Base-by-base conservation (phyloP, 2,797 vertebrate species). In the Centroberyx gerrardi region DNA sequence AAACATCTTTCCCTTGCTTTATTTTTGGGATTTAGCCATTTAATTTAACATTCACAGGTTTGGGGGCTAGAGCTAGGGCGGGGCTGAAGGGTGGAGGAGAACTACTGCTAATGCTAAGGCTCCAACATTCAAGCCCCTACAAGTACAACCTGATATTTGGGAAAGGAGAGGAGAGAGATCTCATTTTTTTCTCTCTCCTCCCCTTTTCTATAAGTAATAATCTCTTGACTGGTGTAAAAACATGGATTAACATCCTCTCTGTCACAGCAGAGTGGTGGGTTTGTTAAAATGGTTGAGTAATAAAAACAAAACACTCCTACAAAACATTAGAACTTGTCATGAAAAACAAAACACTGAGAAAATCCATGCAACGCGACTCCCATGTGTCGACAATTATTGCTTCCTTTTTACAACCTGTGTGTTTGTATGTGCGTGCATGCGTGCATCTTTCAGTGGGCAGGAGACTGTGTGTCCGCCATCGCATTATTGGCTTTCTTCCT, bases 361-460 rank as follows among this genome's bases (percentile, higher is more conserved):
- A 91, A 90, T 89, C 74, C 90, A 92, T 94, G 91, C 90, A 86
- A 83, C 68, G 59, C 72, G 61, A 87, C 85, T 87, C 68, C 51
- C 27, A 1, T n/a, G 56, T 69, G 78, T 88, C 73, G 88, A 95
- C 90, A 94, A 93, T 97, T 98, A 97, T 97, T 99, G 97, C 97
- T 97, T 96, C 94, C 93, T 95, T 92, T 84, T 90, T 89, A 90
- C 89, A 86, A 90, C 83, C 76, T 87, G 82, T 84, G 18, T 33
- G 48, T 82, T 80, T 75, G 3, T 12, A 29, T 78, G 66, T 81
- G 83, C 80, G 87, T 88, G 87, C 88, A 80, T 78, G 76, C 12
- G 62, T 74, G 79, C 75, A 51, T 73, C 69, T 86, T 80, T 94
- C 93, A 95, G 87, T 17, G 82, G 78, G 85, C 78, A 0, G 66